Conservation (phyloP, 1,140 invertebrate species). For the Zaprionus tsacasi region DNA sequence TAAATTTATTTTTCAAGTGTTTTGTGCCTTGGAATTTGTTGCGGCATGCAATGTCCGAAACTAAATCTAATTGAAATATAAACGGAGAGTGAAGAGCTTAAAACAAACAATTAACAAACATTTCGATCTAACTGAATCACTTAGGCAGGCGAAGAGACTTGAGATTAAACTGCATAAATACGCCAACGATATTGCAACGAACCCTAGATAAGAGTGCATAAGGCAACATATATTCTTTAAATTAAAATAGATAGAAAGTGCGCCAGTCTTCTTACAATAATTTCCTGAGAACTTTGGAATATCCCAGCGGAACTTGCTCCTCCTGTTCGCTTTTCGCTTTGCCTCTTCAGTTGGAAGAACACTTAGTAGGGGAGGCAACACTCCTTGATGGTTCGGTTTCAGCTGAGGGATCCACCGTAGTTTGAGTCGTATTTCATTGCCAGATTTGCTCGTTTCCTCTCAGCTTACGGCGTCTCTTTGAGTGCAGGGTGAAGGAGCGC, state of each 20-base stretch:
- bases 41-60: constrained; percentile 55
- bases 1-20: constrained; percentile 59
- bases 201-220: not conserved
- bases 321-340: not conserved
- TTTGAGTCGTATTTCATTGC: constrained; percentile 44
- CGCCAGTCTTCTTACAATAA: not conserved
- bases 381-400: not conserved
- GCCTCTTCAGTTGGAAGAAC: not conserved
- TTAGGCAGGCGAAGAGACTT: constrained; percentile 6
- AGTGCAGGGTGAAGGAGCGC: not conserved
- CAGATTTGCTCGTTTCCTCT: constrained; percentile 39
- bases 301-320: not conserved
- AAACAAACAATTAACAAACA: constrained; percentile 52
- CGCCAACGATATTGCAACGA: constrained; percentile 10
- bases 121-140: constrained; percentile 40
- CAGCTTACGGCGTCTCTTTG: constrained; percentile 8
- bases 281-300: not conserved
- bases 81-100: constrained; percentile 38
- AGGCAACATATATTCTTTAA: too few species aligned
- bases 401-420: constrained; percentile 5
- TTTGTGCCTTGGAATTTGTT: constrained; percentile 40
- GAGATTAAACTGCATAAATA: constrained; percentile 2
- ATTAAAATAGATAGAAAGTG: not conserved
- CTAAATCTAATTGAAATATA: constrained; percentile 72
- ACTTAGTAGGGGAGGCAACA: not conserved